A percentile compares a stretch with the other conserved stretches of the same genome.
phyloP scores from a whole-genome alignment of 2,888 invertebrate genomes.

The Cataglyphis livida region DNA sequence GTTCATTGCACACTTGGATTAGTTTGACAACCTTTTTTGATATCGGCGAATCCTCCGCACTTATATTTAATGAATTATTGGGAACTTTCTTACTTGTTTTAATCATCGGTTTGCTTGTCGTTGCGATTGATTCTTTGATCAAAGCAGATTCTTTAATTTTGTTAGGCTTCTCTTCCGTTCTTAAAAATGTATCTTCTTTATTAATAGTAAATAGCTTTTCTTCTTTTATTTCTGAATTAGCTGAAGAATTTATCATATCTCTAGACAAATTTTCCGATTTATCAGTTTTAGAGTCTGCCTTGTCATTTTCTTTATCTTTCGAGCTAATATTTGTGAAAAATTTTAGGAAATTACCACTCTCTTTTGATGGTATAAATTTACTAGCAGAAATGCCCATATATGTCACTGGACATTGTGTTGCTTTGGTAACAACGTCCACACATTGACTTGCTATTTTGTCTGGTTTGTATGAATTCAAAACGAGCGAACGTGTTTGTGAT shows the following conservation, averaged over 20 bases:
- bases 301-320: constrained; percentile 70
- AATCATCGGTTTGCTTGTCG: not conserved
- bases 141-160: not conserved
- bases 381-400: constrained; percentile 87
- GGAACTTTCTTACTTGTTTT: not conserved
- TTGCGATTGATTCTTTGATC: not conserved
- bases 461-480: constrained; percentile 88
- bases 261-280: not conserved
- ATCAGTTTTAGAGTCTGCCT: constrained; percentile 62
- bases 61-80: constrained; percentile 39
- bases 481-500: constrained; percentile 88
- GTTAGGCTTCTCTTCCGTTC: not conserved
- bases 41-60: constrained; percentile 64
- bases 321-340: constrained; percentile 81
- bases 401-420: constrained; percentile 85
- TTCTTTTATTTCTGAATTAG: not conserved
- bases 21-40: constrained; percentile 79
- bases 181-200: constrained; percentile 1
- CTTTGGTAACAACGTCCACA: constrained; percentile 89
- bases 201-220: not conserved
- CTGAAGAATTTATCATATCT: not conserved
- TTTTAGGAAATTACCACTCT: constrained; percentile 79
- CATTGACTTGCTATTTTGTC: constrained; percentile 90
- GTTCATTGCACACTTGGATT: constrained; percentile 60
- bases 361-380: constrained; percentile 83